Evolutionary conservation across 2,888 invertebrate genomes (phyloP), one percentile per base, ranked within the genome.

Genomic region (Melanophora roralis): DNA sequence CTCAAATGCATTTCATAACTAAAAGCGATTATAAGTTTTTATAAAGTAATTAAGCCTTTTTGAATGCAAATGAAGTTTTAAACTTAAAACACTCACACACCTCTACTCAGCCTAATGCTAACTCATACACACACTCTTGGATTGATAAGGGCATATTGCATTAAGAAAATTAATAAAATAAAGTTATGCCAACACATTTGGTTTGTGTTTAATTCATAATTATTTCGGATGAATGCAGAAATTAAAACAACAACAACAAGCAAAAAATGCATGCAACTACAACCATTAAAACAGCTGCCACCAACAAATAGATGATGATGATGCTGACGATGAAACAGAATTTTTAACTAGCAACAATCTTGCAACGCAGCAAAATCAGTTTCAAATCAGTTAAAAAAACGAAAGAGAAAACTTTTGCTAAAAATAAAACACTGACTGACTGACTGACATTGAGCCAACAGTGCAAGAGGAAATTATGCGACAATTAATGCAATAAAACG

Each of bases 401-500:
- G 40, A 53, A 36, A 36, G 36, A 65, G 43, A 38, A 40, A 43
- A 43, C 11, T 38, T 36, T 16, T 36, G 55, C 11, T 68, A 62
- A 69, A 55, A 62, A 43, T 51, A 40, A 49, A 78, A 51, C 72
- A 51, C 21, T 55, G 65, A 60, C n/a, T n/a, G n/a, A n/a, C n/a
- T n/a, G n/a, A n/a, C 34, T 67, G 60, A 62, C 65, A 67, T 57
- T 45, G 53, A 65, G 57, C 43, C 45, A 62, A 73, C 78, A 81
- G 51, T 55, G 65, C 59, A 49, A 51, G 36, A 73, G 73, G 60
- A 81, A 81, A 81, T 74, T 71, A 78, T 74, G 74, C 74, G 69
- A 78, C 81, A 81, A 81, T 77, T 81, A 81, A 81, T 77, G 81
- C 67, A 81, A 81, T 81, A 81, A 81, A 81, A 78, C 69, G 77